Percentiles rank a stretch among this genome's conserved stretches.
Conservation (phyloP, 2,797 vertebrate species). For the Tragopan temminckii region DNA sequence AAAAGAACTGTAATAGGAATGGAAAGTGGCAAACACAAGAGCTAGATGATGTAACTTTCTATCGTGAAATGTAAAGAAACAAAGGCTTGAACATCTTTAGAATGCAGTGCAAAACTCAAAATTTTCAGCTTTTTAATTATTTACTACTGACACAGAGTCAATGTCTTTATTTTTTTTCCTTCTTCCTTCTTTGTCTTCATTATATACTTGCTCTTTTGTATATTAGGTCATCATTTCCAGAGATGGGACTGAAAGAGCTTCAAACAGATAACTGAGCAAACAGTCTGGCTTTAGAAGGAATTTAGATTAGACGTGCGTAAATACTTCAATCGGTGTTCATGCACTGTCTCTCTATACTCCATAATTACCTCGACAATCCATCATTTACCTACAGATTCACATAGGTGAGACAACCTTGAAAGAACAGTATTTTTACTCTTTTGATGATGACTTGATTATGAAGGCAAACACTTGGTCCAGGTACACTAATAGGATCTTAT, state of each 20-base stretch:
- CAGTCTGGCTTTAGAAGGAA: neutral
- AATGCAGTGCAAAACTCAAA: neutral
- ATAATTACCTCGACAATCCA: constrained; percentile 24
- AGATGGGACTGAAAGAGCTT: neutral
- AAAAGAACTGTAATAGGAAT: neutral
- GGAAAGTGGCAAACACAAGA: neutral
- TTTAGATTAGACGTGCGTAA: constrained; percentile 31
- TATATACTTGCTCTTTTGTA: neutral
- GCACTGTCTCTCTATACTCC: neutral
- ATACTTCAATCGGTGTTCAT: constrained; percentile 17
- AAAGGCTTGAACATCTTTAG: neutral
- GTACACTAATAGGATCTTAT: neutral
- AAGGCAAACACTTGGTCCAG: neutral
- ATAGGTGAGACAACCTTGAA: constrained; percentile 16
- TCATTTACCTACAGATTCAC: constrained; percentile 19
- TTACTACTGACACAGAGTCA: neutral
- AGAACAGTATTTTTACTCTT: neutral
- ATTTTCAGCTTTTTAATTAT: neutral
- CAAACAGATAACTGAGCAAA: neutral
- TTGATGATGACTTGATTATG: constrained; percentile 4
- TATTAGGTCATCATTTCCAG: neutral
- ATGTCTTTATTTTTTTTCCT: accelerated
- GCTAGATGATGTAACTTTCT: neutral
- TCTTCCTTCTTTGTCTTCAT: neutral
- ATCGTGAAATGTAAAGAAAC: neutral